Evolutionary conservation across 1,140 invertebrate species (phyloP).

Genomic region (Arctopsyche grandis): DNA sequence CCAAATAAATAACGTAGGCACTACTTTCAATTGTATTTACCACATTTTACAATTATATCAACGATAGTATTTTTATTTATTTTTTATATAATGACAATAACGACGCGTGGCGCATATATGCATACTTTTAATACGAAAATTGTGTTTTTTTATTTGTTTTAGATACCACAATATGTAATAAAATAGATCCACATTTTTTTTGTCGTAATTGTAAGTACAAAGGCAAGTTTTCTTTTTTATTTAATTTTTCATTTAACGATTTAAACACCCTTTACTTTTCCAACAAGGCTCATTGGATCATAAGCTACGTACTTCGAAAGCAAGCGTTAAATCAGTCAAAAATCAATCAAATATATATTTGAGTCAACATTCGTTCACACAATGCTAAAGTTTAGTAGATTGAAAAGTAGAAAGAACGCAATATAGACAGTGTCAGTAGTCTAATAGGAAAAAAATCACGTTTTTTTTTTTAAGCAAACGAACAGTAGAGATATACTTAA

Average conservation of each 20-base stretch:
- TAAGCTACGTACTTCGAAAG: conserved; percentile 44
- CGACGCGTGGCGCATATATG: conserved; percentile 25
- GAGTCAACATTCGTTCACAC: neutral
- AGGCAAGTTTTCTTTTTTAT: conserved; percentile 41
- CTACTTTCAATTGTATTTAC: conserved; percentile 54
- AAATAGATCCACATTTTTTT: conserved; percentile 32
- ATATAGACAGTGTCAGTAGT: neutral
- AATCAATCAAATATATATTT: no score
- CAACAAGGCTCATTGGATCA: conserved; percentile 42
- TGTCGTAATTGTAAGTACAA: conserved; percentile 44
- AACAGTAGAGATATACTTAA: conserved; percentile 1
- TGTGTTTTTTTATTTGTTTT: conserved; percentile 7
- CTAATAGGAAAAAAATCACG: neutral
- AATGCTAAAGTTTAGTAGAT: neutral
- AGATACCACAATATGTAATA: conserved; percentile 19
- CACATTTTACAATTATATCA: conserved; percentile 40
- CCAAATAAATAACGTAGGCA: conserved; percentile 53
- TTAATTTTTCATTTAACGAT: conserved; percentile 6
- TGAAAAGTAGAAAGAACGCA: neutral
- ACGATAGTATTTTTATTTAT: conserved; percentile 24
- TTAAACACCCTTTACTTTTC: conserved; percentile 32
- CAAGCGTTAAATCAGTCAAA: conserved; percentile 24
- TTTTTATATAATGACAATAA: conserved; percentile 27
- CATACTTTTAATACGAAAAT: conserved; percentile 35
- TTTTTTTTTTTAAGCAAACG: neutral